Evolutionary conservation across 2,797 vertebrate species (phyloP), one percentile per base, ranked within the genome.

Genomic region (Gallinago solitaria): DNA sequence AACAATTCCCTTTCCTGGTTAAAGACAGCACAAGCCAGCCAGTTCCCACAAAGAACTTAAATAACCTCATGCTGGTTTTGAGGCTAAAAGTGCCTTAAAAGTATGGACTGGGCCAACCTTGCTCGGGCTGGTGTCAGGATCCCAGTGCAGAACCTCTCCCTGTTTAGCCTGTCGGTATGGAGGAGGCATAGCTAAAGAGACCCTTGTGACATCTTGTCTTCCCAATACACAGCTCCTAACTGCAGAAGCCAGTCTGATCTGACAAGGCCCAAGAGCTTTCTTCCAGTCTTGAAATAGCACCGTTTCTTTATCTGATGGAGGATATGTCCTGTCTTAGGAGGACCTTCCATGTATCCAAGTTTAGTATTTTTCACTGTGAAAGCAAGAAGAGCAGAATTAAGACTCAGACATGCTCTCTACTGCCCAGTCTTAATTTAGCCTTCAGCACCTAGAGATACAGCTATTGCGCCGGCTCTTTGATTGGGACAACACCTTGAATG

Each of bases 131-230:
- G 18, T n/a, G 41, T 79, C 47, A 45, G 25, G 10, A 13, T 45
- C 28, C 19, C 33, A 45, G 15, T 32, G 61, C 6, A 90, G 54
- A 85, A 45, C 2, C 4, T 53, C 71, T 80, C 41, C 27, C 24
- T 63, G 11, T 24, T 65, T 20, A 74, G 65, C 9, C 11, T 48
- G 19, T 16, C 8, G 0, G 1, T 74, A 37, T 1, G 1, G 25
- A 89, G 15, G 5, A 90, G 37, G 9, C 57, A 35, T 25, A 77
- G 54, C 41, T 65, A 61, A 57, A 76, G 33, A 79, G 30, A 85
- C 9, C 11, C 54, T 76, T 73, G n/a, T 7, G 45, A 35, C 21
- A 73, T 64, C n/a, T 59, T 74, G 35, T 32, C 47, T 78, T 84
- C 30, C 24, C 28, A 50, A 28, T 39, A 41, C 13, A 33, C 25